phyloP scores from a whole-genome alignment of 2,113 vertebrate genomes.

The Panurus biarmicus region DNA sequence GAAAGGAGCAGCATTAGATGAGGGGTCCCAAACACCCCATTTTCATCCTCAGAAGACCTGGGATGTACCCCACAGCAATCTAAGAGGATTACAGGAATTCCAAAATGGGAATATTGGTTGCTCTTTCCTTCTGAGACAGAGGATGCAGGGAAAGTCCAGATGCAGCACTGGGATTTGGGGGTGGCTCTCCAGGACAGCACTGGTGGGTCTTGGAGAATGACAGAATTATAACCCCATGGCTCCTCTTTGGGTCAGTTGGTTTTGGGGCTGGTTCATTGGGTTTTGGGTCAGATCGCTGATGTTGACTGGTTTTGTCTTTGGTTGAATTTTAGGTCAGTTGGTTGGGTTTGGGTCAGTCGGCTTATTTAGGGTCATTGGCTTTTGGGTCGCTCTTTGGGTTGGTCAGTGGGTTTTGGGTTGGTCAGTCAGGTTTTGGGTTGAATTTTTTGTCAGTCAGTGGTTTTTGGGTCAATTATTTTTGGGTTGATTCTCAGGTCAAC shows the following conservation, averaged over 20 bases:
- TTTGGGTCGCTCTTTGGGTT: not conserved
- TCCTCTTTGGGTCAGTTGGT: not conserved
- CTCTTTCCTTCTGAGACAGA: not conserved
- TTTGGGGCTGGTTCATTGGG: not conserved
- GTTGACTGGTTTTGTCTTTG: not conserved
- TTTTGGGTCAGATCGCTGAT: not conserved
- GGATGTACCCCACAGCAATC: not conserved
- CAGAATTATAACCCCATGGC: not conserved
- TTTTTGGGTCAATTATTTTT: not conserved
- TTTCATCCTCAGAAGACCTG: not conserved
- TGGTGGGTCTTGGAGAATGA: accelerated
- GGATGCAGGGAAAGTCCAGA: not conserved
- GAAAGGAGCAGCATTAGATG: not conserved
- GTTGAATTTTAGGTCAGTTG: not conserved
- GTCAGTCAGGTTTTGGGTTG: not conserved
- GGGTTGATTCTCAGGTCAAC: not conserved
- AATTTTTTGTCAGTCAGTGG: not conserved
- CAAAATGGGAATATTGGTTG: accelerated
- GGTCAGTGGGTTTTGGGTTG: not conserved
- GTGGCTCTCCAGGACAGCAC: not conserved
- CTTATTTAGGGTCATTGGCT: not conserved
- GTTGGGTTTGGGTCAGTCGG: not conserved
- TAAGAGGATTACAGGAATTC: not conserved
- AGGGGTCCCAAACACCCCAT: accelerated
- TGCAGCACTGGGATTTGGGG: not conserved